A percentile compares a stretch with the other conserved stretches of the same genome.
These are phyloP conservation scores for Chaenodraco wilsoni DNA, from an alignment of 2,797 vertebrate genomes.

Conservation along the genomic window DNA sequence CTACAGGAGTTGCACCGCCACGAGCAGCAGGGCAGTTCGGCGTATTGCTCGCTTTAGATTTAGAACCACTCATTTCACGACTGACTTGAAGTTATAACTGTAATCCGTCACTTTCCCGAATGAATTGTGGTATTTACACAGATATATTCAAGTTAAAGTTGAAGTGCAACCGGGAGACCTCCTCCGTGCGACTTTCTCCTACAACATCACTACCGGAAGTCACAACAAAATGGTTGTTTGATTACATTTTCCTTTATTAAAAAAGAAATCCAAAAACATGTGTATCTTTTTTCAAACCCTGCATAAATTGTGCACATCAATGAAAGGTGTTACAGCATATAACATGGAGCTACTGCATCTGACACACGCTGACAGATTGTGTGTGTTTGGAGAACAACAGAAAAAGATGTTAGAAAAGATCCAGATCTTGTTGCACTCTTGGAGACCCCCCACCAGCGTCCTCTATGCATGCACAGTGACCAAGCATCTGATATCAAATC, in stretches of 20 bases:
- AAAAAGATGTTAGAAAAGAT: constrained; percentile 12
- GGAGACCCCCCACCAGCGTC: constrained; percentile 48
- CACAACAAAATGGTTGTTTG: background rate
- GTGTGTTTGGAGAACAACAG: constrained; percentile 24
- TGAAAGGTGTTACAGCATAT: constrained; percentile 9
- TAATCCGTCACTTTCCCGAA: no score
- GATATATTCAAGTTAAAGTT: no score
- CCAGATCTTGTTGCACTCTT: constrained; percentile 48
- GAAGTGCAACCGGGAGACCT: no score
- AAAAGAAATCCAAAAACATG: background rate
- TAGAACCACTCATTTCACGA: no score
- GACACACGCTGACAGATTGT: constrained; percentile 7
- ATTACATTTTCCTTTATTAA: background rate
- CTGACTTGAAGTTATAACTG: no score
- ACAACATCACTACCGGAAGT: no score
- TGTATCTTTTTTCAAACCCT: background rate
- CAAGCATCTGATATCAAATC: constrained; percentile 44
- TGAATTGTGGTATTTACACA: no score
- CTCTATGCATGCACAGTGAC: constrained; percentile 41
- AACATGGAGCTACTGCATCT: constrained; percentile 20
- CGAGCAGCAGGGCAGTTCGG: no score
- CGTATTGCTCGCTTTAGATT: no score
- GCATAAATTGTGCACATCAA: background rate
- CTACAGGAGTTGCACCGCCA: no score
- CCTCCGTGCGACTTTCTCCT: no score